phyloP scores from a whole-genome alignment of 1,140 invertebrate genomes.

The Neomicropteryx cornuta region DNA sequence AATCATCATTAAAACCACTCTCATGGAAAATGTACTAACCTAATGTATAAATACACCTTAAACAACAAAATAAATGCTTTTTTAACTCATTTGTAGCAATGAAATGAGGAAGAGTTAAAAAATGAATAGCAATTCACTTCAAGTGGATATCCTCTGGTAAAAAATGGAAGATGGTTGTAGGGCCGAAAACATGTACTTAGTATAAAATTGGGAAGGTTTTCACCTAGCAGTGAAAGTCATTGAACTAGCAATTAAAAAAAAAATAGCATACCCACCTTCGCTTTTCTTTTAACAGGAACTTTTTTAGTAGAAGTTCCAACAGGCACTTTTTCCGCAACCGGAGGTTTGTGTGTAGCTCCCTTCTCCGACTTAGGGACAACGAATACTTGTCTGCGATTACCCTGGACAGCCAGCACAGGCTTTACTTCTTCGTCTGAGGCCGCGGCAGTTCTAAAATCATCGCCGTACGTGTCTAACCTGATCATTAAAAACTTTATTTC shows the following conservation, averaged over 20 bases:
- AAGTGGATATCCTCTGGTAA: too few relatives aligned
- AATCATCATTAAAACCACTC: too few relatives aligned
- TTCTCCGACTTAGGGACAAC: slow-evolving; percentile 8
- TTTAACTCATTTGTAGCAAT: too few relatives aligned
- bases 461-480: slow-evolving; percentile 37
- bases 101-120: too few relatives aligned
- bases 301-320: slow-evolving; percentile 24
- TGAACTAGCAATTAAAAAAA: slow-evolving; percentile 7
- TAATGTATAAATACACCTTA: too few relatives aligned
- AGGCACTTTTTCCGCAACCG: slow-evolving; percentile 5
- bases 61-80: too few relatives aligned
- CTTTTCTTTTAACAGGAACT: slow-evolving; percentile 34
- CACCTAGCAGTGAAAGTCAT: too few relatives aligned
- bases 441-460: slow-evolving; percentile 30
- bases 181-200: too few relatives aligned
- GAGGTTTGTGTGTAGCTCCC: slow-evolving; percentile 7
- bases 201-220: too few relatives aligned
- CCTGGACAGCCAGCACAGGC: slow-evolving; percentile 24
- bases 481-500: slow-evolving; percentile 41
- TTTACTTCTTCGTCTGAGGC: slow-evolving; percentile 30
- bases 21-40: too few relatives aligned
- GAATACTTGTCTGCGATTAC: slow-evolving; percentile 19
- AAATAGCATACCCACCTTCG: slow-evolving; percentile 23
- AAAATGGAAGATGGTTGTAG: too few relatives aligned
- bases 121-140: too few relatives aligned